Evolutionary conservation across 1,140 invertebrate species (phyloP).

Genomic region (Apis cerana): DNA sequence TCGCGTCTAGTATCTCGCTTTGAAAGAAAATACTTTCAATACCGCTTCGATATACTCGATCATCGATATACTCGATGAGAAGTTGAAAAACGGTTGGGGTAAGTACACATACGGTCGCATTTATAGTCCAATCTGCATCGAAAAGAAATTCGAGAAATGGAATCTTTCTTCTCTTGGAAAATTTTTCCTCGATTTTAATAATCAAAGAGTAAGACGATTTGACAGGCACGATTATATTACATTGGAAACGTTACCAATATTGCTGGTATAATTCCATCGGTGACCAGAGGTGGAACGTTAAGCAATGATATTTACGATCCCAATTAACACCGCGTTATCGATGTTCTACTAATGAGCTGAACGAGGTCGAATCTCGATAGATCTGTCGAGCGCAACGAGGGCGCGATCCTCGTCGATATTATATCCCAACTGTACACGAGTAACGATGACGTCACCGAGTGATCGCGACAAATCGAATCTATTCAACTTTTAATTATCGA

Average conservation of each 20-base stretch:
- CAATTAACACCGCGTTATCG: conserved; percentile 32
- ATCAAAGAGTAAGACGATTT: not conserved
- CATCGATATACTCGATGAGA: no score
- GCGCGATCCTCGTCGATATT: not conserved
- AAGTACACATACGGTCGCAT: no score
- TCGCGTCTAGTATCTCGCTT: no score
- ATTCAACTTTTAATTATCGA: not conserved
- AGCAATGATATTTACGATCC: conserved; percentile 18
- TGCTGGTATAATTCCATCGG: not conserved
- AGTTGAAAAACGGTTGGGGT: no score
- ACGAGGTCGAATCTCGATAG: conserved; percentile 39
- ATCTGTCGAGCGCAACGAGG: conserved; percentile 8
- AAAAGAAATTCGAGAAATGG: no score
- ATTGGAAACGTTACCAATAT: not conserved
- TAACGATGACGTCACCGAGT: not conserved
- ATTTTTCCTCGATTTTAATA: no score
- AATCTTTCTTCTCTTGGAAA: no score
- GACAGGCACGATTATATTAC: no score
- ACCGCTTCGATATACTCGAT: no score
- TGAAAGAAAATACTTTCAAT: no score
- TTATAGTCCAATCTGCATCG: no score
- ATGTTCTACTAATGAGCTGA: conserved; percentile 52
- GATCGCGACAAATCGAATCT: no score
- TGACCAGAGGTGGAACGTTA: not conserved
- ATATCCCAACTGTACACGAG: not conserved